phyloP scores from a whole-genome alignment of 1,140 invertebrate genomes.

The Caenorhabditis brenneri region DNA sequence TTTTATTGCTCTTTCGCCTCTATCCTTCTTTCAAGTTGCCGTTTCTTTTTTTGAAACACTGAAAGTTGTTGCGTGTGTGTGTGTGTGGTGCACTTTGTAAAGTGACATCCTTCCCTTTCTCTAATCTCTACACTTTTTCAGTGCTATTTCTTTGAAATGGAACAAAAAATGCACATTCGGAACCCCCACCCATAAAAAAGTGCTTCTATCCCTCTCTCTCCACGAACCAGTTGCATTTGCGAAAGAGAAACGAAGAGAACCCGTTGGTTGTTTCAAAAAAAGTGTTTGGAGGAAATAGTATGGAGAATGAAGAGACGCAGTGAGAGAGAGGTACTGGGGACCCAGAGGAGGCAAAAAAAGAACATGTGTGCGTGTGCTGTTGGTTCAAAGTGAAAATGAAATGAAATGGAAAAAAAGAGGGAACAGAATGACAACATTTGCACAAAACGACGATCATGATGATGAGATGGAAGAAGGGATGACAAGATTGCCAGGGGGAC shows the following conservation, averaged over 20 bases:
- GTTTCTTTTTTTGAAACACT: neutral
- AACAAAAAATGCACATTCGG: neutral
- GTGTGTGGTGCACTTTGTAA: constrained; percentile 38
- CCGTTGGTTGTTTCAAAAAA: constrained; percentile 37
- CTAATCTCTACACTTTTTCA: neutral
- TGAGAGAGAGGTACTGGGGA: neutral
- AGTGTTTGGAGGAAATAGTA: neutral
- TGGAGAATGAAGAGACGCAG: neutral
- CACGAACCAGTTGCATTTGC: constrained; percentile 16
- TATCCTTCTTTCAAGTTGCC: neutral
- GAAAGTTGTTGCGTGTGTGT: constrained; percentile 6
- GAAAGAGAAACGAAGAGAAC: too few species aligned
- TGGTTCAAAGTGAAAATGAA: constrained; percentile 14
- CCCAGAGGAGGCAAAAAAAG: neutral
- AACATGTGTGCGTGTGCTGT: constrained; percentile 40
- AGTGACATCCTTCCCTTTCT: constrained; percentile 30
- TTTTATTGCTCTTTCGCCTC: constrained; percentile 5
- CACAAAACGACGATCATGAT: too few species aligned
- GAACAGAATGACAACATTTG: too few species aligned
- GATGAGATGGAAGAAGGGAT: too few species aligned
- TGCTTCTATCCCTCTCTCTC: neutral
- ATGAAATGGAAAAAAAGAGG: neutral
- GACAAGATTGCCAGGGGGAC: too few species aligned
- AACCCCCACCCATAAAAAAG: constrained; percentile 37
- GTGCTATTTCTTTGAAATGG: too few species aligned